phyloP scores from a whole-genome alignment of 1,140 invertebrate species.

The Heliconius hewitsoni region DNA sequence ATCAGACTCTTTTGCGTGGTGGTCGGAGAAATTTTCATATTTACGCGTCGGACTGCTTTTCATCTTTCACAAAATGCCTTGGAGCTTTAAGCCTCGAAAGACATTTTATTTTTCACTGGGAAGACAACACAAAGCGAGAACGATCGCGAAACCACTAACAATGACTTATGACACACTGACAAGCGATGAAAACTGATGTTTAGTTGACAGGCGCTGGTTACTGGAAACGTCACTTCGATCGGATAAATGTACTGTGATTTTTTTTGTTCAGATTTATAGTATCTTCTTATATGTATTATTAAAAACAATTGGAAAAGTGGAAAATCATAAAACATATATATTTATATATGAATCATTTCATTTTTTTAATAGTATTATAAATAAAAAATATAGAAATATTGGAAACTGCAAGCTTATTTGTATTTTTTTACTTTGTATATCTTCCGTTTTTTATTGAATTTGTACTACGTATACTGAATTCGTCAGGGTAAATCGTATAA shows the following conservation, averaged over 20 bases:
- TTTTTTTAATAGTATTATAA: background rate
- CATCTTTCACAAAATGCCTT: slow-evolving; percentile 72
- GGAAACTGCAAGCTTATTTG: background rate
- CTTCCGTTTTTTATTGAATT: background rate
- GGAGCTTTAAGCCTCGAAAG: slow-evolving; percentile 61
- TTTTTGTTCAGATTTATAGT: background rate
- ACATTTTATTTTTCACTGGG: slow-evolving; percentile 69
- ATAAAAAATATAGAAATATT: background rate
- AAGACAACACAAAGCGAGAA: slow-evolving; percentile 60
- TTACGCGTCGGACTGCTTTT: slow-evolving; percentile 79
- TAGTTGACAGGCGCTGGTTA: background rate
- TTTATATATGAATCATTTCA: background rate
- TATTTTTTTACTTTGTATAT: background rate
- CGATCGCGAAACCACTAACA: slow-evolving; percentile 57
- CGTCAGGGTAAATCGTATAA: no score
- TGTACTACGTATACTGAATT: no score
- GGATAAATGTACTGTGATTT: slow-evolving; percentile 9
- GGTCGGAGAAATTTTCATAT: slow-evolving; percentile 79
- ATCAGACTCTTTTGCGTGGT: slow-evolving; percentile 73
- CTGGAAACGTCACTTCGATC: slow-evolving; percentile 13
- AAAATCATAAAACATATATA: no score
- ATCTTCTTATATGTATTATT: background rate
- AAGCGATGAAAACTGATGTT: slow-evolving; percentile 13
- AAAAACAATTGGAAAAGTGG: background rate
- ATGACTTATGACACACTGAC: slow-evolving; percentile 28